phyloP scores from a whole-genome alignment of 2,888 invertebrate species.

The Nymphalis urticae region DNA sequence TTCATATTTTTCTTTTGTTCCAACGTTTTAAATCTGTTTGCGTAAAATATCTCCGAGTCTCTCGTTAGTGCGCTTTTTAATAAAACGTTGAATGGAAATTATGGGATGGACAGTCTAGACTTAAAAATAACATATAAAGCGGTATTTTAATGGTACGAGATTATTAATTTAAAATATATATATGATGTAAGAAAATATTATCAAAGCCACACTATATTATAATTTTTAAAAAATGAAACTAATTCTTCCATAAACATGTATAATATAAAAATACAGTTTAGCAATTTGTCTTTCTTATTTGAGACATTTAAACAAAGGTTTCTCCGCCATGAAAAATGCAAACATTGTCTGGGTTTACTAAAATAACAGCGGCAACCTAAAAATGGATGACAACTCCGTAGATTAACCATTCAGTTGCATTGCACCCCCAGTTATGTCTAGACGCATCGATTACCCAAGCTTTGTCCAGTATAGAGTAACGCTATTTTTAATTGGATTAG shows the following conservation, averaged over 20 bases:
- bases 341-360: slow-evolving; percentile 4
- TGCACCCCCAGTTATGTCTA: slow-evolving; percentile 62
- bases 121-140: slow-evolving; percentile 33
- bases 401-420: slow-evolving; percentile 48
- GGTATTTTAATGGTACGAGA: not conserved
- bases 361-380: slow-evolving; percentile 2
- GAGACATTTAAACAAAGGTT: not conserved
- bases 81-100: slow-evolving; percentile 19
- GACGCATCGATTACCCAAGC: slow-evolving; percentile 70
- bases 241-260: too few species aligned
- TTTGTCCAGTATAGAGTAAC: slow-evolving; percentile 29
- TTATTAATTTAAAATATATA: not conserved
- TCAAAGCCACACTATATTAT: too few species aligned
- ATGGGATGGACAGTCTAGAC: slow-evolving; percentile 25
- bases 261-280: not conserved
- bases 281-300: not conserved
- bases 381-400: slow-evolving; percentile 29
- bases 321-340: not conserved
- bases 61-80: slow-evolving; percentile 26
- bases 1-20: slow-evolving; percentile 7
- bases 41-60: slow-evolving; percentile 15
- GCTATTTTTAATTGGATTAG: slow-evolving; percentile 36
- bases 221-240: too few species aligned
- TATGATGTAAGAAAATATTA: too few species aligned
- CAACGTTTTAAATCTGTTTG: slow-evolving; percentile 13